Percentiles rank a stretch among this genome's conserved stretches.
phyloP scores from a whole-genome alignment of 2,888 invertebrate species.

The Magallana nippona region DNA sequence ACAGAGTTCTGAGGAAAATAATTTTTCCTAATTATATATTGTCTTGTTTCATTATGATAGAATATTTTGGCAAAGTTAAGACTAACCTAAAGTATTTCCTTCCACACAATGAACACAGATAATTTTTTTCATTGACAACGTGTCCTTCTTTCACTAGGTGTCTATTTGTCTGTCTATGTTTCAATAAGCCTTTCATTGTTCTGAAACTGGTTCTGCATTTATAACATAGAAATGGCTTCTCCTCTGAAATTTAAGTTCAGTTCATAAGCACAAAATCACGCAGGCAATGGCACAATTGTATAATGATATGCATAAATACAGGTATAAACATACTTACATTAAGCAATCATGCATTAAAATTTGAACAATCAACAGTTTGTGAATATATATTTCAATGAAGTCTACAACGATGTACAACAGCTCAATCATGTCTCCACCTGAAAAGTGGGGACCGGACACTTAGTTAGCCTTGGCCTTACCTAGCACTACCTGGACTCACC shows the following conservation, averaged over 20 bases:
- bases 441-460: too few species aligned
- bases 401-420: too few species aligned
- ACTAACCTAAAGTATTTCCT: constrained; percentile 68
- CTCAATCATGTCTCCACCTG: too few species aligned
- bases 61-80: neutral
- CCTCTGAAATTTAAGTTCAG: constrained; percentile 58
- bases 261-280: too few species aligned
- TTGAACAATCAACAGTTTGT: too few species aligned
- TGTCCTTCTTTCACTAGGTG: constrained; percentile 66
- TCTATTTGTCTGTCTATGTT: constrained; percentile 70
- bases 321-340: too few species aligned
- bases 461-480: too few species aligned
- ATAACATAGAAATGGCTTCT: constrained; percentile 70
- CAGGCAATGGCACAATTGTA: too few species aligned
- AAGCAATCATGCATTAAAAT: too few species aligned
- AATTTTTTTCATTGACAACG: constrained; percentile 53
- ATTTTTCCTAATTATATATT: neutral
- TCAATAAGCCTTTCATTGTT: constrained; percentile 65
- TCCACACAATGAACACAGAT: constrained; percentile 74
- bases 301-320: too few species aligned
- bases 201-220: constrained; percentile 70
- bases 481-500: neutral
- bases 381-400: too few species aligned
- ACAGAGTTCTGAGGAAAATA: too few species aligned
- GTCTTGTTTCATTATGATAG: neutral